Evolutionary conservation across 2,888 invertebrate species (phyloP).

Genomic region (Anorthoa munda): DNA sequence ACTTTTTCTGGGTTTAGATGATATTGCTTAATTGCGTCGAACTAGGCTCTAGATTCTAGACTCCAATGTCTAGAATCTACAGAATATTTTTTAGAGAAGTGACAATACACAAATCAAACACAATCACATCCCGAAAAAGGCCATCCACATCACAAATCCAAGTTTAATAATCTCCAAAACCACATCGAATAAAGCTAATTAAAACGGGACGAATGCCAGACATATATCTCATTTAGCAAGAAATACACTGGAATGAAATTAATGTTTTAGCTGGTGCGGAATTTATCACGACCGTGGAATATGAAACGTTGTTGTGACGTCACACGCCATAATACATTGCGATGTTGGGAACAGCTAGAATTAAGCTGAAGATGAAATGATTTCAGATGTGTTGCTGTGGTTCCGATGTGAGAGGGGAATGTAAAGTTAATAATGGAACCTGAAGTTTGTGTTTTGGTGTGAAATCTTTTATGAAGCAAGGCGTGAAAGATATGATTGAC

Average conservation of each 20-base stretch:
- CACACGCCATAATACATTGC: slow-evolving; percentile 66
- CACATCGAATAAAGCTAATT: slow-evolving; percentile 50
- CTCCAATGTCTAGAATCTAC: background rate
- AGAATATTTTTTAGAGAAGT: background rate
- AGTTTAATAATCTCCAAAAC: slow-evolving; percentile 23
- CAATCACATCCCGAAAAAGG: background rate
- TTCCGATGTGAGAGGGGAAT: slow-evolving; percentile 6
- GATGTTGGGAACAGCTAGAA: slow-evolving; percentile 60
- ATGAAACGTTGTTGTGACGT: slow-evolving; percentile 58
- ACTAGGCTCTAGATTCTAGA: too few relatives aligned
- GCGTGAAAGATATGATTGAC: too few relatives aligned
- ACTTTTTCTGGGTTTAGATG: too few relatives aligned
- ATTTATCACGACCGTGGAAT: slow-evolving; percentile 60
- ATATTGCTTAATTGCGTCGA: too few relatives aligned
- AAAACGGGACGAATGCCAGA: slow-evolving; percentile 54
- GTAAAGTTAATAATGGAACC: slow-evolving; percentile 1
- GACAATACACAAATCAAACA: background rate
- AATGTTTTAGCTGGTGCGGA: slow-evolving; percentile 66
- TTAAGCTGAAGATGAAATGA: slow-evolving; percentile 66
- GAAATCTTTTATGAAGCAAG: background rate
- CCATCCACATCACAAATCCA: slow-evolving; percentile 4
- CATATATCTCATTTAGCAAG: slow-evolving; percentile 60
- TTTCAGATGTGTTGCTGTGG: slow-evolving; percentile 33
- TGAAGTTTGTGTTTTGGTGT: slow-evolving; percentile 1
- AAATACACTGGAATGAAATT: slow-evolving; percentile 67